Evolutionary conservation across 2,888 invertebrate genomes (phyloP).

Genomic region (Andrena haemorrhoa): DNA sequence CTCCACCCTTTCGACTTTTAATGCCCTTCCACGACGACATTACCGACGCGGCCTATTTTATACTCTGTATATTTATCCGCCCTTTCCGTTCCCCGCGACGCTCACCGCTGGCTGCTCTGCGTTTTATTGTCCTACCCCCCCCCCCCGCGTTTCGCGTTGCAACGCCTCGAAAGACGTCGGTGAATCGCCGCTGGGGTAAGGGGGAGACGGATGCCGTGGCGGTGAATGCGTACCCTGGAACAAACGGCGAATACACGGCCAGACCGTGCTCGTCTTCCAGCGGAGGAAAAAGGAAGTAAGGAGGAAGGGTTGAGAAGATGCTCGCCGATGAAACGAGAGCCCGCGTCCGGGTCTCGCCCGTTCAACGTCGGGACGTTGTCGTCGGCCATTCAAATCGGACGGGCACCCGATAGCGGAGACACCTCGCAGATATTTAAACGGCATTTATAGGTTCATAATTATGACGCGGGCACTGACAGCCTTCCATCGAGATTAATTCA

Average conservation of each 20-base stretch:
- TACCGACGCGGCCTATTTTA: conserved; percentile 62
- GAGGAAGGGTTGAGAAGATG: background rate
- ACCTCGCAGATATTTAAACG: background rate
- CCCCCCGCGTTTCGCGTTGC: conserved; percentile 37
- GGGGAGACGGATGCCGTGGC: conserved; percentile 26
- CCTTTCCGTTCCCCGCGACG: conserved; percentile 36
- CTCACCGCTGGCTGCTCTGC: conserved; percentile 30
- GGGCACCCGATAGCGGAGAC: background rate
- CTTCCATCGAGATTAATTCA: conserved; percentile 11
- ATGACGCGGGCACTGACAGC: background rate
- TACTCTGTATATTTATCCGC: conserved; percentile 62
- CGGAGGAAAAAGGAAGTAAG: background rate
- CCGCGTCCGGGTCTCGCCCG: background rate
- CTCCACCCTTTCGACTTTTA: conserved; percentile 11
- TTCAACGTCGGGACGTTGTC: conserved; percentile 25
- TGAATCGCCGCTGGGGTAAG: conserved; percentile 44
- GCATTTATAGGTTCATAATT: conserved; percentile 9
- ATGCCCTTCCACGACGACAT: conserved; percentile 28
- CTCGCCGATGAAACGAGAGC: background rate
- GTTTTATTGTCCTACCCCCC: conserved; percentile 69
- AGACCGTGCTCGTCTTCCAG: conserved; percentile 23
- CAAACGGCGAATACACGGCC: conserved; percentile 32
- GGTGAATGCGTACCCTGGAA: conserved; percentile 55
- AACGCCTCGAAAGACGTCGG: conserved; percentile 48
- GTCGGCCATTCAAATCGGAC: conserved; percentile 1